Conservation (phyloP, 2,797 vertebrate species). For the Champsocephalus esox region DNA sequence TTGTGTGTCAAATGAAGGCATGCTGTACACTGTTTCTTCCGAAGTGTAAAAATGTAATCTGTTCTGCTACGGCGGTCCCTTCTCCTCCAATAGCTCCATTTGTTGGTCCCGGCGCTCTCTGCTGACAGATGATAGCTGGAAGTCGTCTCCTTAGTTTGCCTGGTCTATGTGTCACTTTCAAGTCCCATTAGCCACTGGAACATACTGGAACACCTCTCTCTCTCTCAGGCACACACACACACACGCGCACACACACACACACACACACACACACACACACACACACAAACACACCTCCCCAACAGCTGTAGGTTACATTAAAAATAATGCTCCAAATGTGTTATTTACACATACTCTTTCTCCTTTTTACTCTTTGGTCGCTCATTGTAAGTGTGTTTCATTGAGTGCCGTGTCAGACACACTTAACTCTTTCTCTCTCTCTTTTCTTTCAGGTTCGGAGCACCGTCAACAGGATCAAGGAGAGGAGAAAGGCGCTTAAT, state of each 20-base stretch:
- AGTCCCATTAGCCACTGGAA: conserved; percentile 81
- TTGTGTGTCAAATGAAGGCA: conserved; percentile 64
- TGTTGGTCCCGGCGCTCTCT: conserved; percentile 73
- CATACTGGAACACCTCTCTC: conserved; percentile 61
- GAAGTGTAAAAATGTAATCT: conserved; percentile 85
- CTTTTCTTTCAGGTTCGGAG: conserved; percentile 82
- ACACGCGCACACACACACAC: not conserved
- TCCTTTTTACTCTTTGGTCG: conserved; percentile 30
- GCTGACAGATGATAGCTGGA: conserved; percentile 86
- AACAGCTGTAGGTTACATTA: conserved; percentile 19
- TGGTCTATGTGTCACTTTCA: conserved; percentile 85
- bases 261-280: not conserved
- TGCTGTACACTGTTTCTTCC: conserved; percentile 68
- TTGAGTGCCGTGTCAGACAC: conserved; percentile 25
- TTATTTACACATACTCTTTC: conserved; percentile 17
- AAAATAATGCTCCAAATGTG: conserved; percentile 25
- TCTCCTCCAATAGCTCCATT: conserved; percentile 85
- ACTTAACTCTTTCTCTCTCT: conserved; percentile 39
- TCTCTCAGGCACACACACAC: conserved; percentile 1
- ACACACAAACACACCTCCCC: conserved; percentile 2
- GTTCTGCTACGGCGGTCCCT: conserved; percentile 84
- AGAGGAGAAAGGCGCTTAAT: conserved; percentile 86
- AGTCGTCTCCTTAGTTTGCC: conserved; percentile 84
- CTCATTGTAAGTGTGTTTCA: conserved; percentile 37
- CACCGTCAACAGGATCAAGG: conserved; percentile 88